Base-by-base conservation (phyloP, 2,888 invertebrate genomes). In the Noctua pronuba region DNA sequence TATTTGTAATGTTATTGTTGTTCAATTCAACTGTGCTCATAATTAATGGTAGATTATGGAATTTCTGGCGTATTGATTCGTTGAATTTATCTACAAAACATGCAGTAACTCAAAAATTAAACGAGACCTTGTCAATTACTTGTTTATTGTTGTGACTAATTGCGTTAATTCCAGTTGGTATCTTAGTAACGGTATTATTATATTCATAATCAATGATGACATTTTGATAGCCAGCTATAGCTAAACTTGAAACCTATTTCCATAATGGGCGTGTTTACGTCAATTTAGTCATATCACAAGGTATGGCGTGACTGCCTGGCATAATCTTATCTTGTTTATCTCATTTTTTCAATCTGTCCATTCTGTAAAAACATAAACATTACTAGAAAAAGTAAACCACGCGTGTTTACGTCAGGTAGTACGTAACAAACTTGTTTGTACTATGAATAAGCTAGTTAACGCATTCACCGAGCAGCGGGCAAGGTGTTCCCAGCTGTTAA, bases 351-450 rank as follows among this genome's bases (percentile, higher is more conserved):
- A 74, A 78, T 71, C 64, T 78, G 52, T 69, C 44, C 10, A 49
- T 76, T 78, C 80, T 82, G 73, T 77, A 78, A 82, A 89, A 90
- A 90, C 80, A 87, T 87, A 91, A 90, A 90, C 89, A 90, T 80
- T 82, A 77, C 73, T 77, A 52, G 35, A 72, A 77, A 76, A 78
- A 31, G 78, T 81, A 78, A 80, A 75, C 81, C 85, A 75, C 90
- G 88, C 88, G 87, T 91, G 91, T 89, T 85, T 87, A 89, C 84
- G 77, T 79, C 75, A 75, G 60, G 80, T 77, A 75, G 79, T 62
- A 89, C 91, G 91, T 94, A 94, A 94, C 90, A 92, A 92, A 94
- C 94, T 90, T 88, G 94, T 94, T 93, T 89, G 76, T 83, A 85
- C 88, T 90, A 91, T 93, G 90, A 92, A 92, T 92, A 92, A 91